Conservation (phyloP, 2,888 invertebrate species). For the Epirrhoe tristata region DNA sequence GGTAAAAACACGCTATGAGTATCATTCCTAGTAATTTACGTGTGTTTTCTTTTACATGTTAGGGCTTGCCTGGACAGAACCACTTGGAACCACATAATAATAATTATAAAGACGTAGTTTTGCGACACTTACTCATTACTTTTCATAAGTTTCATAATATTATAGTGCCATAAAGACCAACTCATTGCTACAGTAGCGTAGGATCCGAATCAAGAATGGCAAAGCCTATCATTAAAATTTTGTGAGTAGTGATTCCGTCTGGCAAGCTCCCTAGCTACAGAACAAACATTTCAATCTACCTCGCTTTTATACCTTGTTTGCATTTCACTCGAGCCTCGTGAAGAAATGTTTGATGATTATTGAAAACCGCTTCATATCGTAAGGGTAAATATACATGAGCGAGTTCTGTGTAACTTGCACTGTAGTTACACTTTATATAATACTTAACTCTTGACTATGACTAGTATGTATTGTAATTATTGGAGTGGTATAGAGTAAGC, state of each 20-base stretch:
- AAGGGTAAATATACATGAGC: constrained; percentile 56
- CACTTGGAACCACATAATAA: constrained; percentile 3
- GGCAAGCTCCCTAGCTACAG: constrained; percentile 37
- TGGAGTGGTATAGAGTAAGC: constrained; percentile 1
- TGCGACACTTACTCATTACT: not conserved
- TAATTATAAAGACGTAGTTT: not conserved
- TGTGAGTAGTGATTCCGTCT: not conserved
- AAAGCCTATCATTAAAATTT: too few relatives aligned
- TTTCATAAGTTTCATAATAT: too few relatives aligned
- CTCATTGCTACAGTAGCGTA: too few relatives aligned
- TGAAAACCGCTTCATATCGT: constrained; percentile 48
- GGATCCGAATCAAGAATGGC: too few relatives aligned
- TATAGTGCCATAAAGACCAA: too few relatives aligned
- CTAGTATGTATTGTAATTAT: constrained; percentile 28
- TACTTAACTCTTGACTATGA: not conserved
- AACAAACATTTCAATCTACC: constrained; percentile 71
- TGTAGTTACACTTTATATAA: not conserved
- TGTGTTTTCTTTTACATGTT: constrained; percentile 39
- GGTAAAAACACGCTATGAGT: constrained; percentile 41
- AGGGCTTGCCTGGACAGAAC: constrained; percentile 30
- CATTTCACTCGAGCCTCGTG: constrained; percentile 54
- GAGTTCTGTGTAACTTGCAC: constrained; percentile 24
- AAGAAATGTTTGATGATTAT: constrained; percentile 49
- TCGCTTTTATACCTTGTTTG: constrained; percentile 63
- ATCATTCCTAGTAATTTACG: constrained; percentile 55